Conservation (phyloP, 1,140 invertebrate genomes). For the Saccostrea echinata region DNA sequence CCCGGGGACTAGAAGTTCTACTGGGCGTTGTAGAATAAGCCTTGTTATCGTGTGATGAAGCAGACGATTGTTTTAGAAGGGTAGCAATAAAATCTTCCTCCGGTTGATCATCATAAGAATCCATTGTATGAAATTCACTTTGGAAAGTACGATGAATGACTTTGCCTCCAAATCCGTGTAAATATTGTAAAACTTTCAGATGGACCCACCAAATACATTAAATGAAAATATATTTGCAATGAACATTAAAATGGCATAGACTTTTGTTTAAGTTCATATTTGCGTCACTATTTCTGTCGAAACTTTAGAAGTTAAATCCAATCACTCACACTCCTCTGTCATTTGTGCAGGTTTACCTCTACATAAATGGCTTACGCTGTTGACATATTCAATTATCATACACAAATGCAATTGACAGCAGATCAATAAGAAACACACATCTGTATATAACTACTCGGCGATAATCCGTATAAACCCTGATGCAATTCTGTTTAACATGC, state of each 20-base stretch:
- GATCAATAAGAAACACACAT: not conserved
- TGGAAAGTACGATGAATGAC: not conserved
- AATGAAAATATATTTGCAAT: too few species aligned
- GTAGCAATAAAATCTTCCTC: conserved; percentile 19
- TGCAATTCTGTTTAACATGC: not conserved
- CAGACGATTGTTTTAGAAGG: conserved; percentile 9
- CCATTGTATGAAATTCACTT: not conserved
- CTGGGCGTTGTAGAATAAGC: conserved; percentile 1
- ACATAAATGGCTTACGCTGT: not conserved
- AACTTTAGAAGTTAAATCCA: not conserved
- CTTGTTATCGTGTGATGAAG: not conserved
- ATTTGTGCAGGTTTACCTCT: not conserved
- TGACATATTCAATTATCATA: conserved; percentile 27
- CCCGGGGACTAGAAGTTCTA: not conserved
- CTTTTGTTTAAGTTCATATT: not conserved
- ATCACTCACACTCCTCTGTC: not conserved
- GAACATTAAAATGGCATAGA: too few species aligned
- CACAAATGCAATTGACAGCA: conserved; percentile 3
- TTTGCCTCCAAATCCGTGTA: not conserved
- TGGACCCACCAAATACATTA: too few species aligned
- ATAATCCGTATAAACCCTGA: not conserved
- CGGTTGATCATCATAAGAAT: not conserved
- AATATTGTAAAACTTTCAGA: not conserved
- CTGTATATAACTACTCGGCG: not conserved
- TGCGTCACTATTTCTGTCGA: not conserved